Evolutionary conservation across 2,113 vertebrate genomes (phyloP), one percentile per base, ranked within the genome.

Genomic region (Urocolius indicus): DNA sequence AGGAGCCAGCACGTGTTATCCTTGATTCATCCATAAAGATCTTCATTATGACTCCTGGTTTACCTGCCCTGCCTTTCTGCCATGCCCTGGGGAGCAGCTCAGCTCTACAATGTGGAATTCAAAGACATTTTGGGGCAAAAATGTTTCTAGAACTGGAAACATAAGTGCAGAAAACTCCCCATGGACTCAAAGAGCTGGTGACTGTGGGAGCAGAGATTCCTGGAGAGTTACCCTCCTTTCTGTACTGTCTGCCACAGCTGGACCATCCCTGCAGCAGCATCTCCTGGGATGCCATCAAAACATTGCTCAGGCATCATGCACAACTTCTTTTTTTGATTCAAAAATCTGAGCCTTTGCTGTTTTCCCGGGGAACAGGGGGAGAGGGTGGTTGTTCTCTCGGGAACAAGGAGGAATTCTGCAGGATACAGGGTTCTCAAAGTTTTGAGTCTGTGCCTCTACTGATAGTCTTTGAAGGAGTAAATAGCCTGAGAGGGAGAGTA

Each of bases 31-130:
- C 38, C 61, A 68, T 34, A 34, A 52, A 93, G 77, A 55, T 54
- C 80, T 89, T 90, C 27, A 9, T 86, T 73, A 7, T 13, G 11
- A 66, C 30, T 80, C 38, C 43, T 59, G 57, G 5, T 87, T 87
- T 78, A 69, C 52, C 43, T 55, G 63, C 17, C 71, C 71, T 65
- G 81, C 54, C 43, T 22, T 75, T 66, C 49, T 69, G 62, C 74
- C 1, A 0, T 76, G 71, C 36, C 62, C 69, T 27, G 36, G 24
- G 57, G 54, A 95, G 46, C 38, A 87, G n/a, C 61, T 73, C 59
- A 54, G 74, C 36, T 63, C 36, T 63, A 43, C 1, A 0, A 17
- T 12, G 38, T 0, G 0, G 12, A 88, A 75, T 16, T 65, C 51
- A 67, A 29, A 68, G 24, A 58, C 2, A 2, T 49, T 62, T 59